These are phyloP conservation scores for Stomatorhinus ivindoensis DNA, from an alignment of 2,113 vertebrate genomes.

Conservation along the genomic window DNA sequence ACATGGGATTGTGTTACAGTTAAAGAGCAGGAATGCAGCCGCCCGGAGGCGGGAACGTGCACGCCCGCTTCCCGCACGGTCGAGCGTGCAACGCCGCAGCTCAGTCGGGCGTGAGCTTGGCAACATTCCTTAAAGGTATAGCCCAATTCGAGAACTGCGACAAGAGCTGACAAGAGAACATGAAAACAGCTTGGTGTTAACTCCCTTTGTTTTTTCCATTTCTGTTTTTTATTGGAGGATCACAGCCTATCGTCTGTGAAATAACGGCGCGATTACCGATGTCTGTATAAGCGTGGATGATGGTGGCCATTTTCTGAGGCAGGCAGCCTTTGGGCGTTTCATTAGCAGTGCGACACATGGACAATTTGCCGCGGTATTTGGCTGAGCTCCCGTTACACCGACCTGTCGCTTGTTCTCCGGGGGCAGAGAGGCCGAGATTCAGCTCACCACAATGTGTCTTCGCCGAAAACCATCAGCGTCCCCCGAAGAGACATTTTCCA, in stretches of 20 bases:
- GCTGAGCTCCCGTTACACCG: background rate
- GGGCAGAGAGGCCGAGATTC: constrained; percentile 42
- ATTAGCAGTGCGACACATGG: background rate
- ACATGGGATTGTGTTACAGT: background rate
- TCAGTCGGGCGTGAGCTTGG: background rate
- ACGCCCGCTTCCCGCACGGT: background rate
- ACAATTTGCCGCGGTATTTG: background rate
- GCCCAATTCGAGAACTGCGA: background rate
- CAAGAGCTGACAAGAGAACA: background rate
- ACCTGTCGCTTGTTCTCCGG: background rate
- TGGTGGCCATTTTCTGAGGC: background rate
- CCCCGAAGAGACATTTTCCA: constrained; percentile 48
- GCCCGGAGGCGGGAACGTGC: background rate
- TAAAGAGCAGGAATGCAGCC: background rate
- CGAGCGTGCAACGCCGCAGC: background rate
- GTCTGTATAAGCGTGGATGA: background rate
- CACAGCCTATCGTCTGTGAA: background rate
- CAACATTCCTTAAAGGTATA: background rate
- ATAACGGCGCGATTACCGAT: background rate
- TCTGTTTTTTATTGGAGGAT: background rate
- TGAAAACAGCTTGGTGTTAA: background rate
- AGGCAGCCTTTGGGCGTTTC: background rate
- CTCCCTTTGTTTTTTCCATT: background rate
- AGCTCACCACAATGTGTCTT: constrained; percentile 43
- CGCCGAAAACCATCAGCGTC: constrained; percentile 55